A percentile compares a stretch with the other conserved stretches of the same genome.
Evolutionary conservation across 2,797 vertebrate genomes (phyloP).

Genomic region (Phataginus tetradactyla): DNA sequence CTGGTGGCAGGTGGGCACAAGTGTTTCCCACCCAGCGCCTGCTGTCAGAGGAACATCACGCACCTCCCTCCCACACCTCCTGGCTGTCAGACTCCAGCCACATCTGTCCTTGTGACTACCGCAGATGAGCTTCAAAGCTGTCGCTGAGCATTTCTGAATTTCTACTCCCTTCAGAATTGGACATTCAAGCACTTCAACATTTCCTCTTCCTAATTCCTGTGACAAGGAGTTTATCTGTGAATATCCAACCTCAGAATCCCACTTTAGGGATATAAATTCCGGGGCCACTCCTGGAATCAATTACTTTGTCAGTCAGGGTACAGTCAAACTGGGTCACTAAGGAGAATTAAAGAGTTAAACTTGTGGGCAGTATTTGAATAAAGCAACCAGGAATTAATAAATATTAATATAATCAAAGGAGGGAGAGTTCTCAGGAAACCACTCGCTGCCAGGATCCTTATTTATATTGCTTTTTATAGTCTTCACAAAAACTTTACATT

Average conservation of each 20-base stretch:
- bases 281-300: neutral
- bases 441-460: neutral
- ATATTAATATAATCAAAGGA: neutral
- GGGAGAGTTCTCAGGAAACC: neutral
- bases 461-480: neutral
- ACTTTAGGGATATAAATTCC: neutral
- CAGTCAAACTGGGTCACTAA: neutral
- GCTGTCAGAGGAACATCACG: neutral
- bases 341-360: neutral
- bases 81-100: neutral
- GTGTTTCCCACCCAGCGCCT: neutral
- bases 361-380: neutral
- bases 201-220: neutral
- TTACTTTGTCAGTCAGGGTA: neutral
- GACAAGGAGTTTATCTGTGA: neutral
- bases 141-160: neutral
- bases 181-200: neutral
- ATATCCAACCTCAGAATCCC: neutral
- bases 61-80: neutral
- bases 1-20: no score
- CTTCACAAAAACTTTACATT: neutral
- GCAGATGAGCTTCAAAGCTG: neutral
- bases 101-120: neutral
- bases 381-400: neutral
- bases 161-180: neutral